Percentiles rank a stretch among this genome's conserved stretches.
Evolutionary conservation across 2,888 invertebrate genomes (phyloP).

Genomic region (Standfussiana lucernea): DNA sequence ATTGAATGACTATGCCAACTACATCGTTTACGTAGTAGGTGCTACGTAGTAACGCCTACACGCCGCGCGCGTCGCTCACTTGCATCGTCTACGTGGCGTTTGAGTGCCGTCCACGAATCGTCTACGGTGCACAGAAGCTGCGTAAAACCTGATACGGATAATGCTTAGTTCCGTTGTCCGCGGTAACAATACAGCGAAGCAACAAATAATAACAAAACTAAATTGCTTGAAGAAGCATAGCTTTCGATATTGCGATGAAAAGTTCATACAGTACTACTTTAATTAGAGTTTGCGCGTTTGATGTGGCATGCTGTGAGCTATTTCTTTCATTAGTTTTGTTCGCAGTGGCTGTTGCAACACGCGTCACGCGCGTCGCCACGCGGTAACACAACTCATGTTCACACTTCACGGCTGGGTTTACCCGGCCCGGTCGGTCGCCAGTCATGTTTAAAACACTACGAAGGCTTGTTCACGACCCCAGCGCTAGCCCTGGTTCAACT

Average conservation of each 20-base stretch:
- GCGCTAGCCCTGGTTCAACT: background rate
- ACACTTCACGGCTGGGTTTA: background rate
- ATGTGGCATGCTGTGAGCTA: background rate
- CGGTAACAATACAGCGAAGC: background rate
- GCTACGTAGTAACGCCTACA: background rate
- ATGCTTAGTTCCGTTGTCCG: too few species aligned
- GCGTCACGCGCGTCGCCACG: background rate
- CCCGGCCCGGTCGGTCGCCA: background rate
- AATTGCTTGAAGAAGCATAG: background rate
- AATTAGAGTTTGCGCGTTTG: background rate
- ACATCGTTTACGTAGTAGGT: background rate
- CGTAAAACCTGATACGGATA: background rate
- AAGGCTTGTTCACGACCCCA: background rate
- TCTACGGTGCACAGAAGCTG: background rate
- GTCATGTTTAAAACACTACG: background rate
- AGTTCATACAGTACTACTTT: background rate
- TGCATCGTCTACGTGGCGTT: background rate
- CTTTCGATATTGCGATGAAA: background rate
- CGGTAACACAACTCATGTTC: background rate
- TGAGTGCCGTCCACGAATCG: background rate
- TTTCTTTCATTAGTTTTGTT: background rate
- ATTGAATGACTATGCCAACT: background rate
- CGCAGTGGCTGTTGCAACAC: background rate
- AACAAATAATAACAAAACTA: background rate
- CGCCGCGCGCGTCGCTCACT: background rate